Conservation (phyloP, 2,888 invertebrate genomes). For the Subacronicta megacephala region DNA sequence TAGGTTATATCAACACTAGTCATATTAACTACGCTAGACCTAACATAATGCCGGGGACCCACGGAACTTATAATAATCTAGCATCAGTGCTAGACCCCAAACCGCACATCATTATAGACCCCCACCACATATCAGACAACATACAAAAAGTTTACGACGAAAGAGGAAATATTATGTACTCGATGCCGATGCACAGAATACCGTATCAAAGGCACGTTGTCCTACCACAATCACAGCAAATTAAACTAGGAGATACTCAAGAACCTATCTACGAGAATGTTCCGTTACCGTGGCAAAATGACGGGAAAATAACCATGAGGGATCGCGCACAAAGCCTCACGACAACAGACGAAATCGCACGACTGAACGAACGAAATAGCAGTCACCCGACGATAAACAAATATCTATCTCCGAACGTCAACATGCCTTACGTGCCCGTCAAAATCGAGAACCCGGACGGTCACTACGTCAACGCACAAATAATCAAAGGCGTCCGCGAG, state of each 20-base stretch:
- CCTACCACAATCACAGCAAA: constrained; percentile 83
- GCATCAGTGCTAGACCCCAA: constrained; percentile 90
- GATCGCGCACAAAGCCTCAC: constrained; percentile 92
- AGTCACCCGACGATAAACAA: constrained; percentile 76
- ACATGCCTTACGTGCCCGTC: constrained; percentile 57
- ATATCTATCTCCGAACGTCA: constrained; percentile 61
- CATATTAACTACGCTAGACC: constrained; percentile 74
- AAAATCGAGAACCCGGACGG: constrained; percentile 70
- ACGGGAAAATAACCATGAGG: constrained; percentile 71
- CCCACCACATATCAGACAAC: constrained; percentile 89
- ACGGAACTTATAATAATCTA: constrained; percentile 93
- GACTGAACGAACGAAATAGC: constrained; percentile 81
- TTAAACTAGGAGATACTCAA: constrained; percentile 80
- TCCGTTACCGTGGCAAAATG: constrained; percentile 91
- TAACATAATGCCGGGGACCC: constrained; percentile 84
- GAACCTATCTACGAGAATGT: constrained; percentile 96
- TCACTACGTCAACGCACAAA: constrained; percentile 85
- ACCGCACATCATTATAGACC: constrained; percentile 88
- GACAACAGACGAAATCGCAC: constrained; percentile 91
- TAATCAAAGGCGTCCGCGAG: constrained; percentile 81
- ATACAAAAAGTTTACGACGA: constrained; percentile 91
- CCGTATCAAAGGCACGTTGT: constrained; percentile 86
- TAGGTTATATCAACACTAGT: constrained; percentile 79
- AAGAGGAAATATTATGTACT: constrained; percentile 91
- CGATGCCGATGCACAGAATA: constrained; percentile 88